phyloP scores from a whole-genome alignment of 2,888 invertebrate species.

The Coelinius sp. region DNA sequence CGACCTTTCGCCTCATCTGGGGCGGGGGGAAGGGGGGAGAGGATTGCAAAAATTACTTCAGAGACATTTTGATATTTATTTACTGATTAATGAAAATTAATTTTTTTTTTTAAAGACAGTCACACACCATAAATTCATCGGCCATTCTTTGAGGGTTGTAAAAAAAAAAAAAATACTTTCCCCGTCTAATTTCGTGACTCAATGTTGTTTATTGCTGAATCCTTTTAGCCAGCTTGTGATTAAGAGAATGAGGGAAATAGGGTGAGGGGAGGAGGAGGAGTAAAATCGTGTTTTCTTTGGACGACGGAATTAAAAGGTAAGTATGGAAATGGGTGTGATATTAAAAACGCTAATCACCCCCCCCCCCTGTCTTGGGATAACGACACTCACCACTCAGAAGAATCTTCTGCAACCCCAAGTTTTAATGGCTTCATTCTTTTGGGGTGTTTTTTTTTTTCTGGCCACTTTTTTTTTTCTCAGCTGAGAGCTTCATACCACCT shows the following conservation, averaged over 20 bases:
- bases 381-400: slow-evolving; percentile 50
- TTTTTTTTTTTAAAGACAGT: slow-evolving; percentile 35
- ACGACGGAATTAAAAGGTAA: slow-evolving; percentile 31
- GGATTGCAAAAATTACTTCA: neutral
- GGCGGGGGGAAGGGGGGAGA: slow-evolving; percentile 29
- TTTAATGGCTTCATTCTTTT: slow-evolving; percentile 8
- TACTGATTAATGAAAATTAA: slow-evolving; percentile 60
- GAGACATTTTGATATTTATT: slow-evolving; percentile 44
- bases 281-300: neutral
- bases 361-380: slow-evolving; percentile 43
- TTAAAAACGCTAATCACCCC: slow-evolving; percentile 56
- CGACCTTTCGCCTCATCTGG: slow-evolving; percentile 47
- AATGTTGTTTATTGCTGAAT: slow-evolving; percentile 68
- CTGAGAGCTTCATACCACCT: slow-evolving; percentile 32
- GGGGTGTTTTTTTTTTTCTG: neutral
- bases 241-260: neutral
- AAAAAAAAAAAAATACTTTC: slow-evolving; percentile 53
- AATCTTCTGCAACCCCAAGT: neutral
- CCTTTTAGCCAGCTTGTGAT: slow-evolving; percentile 63
- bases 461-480: neutral
- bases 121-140: slow-evolving; percentile 63
- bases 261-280: neutral
- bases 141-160: slow-evolving; percentile 55
- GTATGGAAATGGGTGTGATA: slow-evolving; percentile 44
- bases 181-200: slow-evolving; percentile 64